Conservation (phyloP, 2,113 vertebrate species). For the Protomyctophum bolini region DNA sequence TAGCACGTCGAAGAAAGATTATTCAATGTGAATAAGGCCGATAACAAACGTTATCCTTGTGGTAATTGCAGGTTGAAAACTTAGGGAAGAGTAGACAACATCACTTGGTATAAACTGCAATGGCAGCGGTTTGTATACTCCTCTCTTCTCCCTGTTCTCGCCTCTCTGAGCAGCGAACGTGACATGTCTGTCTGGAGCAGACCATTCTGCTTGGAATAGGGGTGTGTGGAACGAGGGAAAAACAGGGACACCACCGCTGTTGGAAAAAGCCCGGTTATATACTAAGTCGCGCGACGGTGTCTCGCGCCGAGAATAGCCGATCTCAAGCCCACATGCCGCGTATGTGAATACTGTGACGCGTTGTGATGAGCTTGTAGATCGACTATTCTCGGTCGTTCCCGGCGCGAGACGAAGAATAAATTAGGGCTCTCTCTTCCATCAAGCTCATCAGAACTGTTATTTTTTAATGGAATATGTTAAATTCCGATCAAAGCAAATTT, state of each 20-base stretch:
- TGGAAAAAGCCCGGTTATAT: no score
- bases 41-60: constrained; percentile 16
- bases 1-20: constrained; percentile 45
- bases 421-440: background rate
- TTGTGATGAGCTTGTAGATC: no score
- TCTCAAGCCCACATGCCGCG: no score
- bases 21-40: background rate
- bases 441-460: rapidly evolving
- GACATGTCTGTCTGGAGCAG: constrained; percentile 75
- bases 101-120: constrained; percentile 58
- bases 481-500: rapidly evolving
- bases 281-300: no score
- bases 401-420: no score
- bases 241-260: constrained; percentile 18
- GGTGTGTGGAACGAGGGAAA: constrained; percentile 15
- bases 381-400: no score
- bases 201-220: constrained; percentile 65
- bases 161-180: constrained; percentile 70
- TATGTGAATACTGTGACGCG: no score
- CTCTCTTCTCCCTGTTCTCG: constrained; percentile 66
- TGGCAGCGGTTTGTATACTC: constrained; percentile 66
- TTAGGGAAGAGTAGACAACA: constrained; percentile 55
- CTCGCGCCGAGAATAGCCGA: no score
- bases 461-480: background rate
- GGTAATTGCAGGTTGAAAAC: constrained; percentile 68